Percentiles rank a stretch among this genome's conserved stretches.
Conservation (phyloP, 2,888 invertebrate genomes). For the Plutella xylostella region DNA sequence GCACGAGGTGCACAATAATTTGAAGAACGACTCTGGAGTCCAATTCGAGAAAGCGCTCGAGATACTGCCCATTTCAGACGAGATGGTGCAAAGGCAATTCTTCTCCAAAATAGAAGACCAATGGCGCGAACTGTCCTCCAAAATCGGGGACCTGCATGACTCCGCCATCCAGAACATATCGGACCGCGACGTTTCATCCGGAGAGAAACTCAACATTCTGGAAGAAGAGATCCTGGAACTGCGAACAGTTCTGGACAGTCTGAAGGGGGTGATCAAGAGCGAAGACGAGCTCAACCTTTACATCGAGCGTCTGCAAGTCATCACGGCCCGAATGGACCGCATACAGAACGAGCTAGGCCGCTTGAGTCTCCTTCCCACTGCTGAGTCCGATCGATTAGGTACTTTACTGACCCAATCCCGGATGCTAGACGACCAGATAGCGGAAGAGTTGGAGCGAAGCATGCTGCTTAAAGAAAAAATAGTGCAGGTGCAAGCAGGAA, state of each 20-base stretch:
- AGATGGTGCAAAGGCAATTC: slow-evolving; percentile 83
- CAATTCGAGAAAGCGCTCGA: slow-evolving; percentile 83
- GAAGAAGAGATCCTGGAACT: slow-evolving; percentile 84
- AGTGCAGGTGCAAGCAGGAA: slow-evolving; percentile 77
- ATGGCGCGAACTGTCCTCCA: slow-evolving; percentile 75
- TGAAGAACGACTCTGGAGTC: slow-evolving; percentile 78
- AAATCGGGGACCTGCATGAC: slow-evolving; percentile 75
- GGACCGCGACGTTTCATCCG: slow-evolving; percentile 78
- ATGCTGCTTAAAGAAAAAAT: slow-evolving; percentile 80
- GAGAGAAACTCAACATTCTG: slow-evolving; percentile 79
- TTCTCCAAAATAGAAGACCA: slow-evolving; percentile 82
- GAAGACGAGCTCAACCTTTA: slow-evolving; percentile 87
- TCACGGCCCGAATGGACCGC: slow-evolving; percentile 78
- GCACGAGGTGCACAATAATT: slow-evolving; percentile 84
- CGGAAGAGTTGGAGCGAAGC: slow-evolving; percentile 83
- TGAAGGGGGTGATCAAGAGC: slow-evolving; percentile 83
- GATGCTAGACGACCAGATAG: slow-evolving; percentile 76
- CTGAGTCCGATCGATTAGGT: slow-evolving; percentile 83
- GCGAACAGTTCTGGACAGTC: slow-evolving; percentile 74
- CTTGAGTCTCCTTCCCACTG: slow-evolving; percentile 78
- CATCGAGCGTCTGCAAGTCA: slow-evolving; percentile 83
- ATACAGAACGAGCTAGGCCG: slow-evolving; percentile 85
- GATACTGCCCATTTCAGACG: slow-evolving; percentile 86
- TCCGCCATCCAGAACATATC: slow-evolving; percentile 78
- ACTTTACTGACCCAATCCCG: slow-evolving; percentile 77